Conservation (phyloP, 2,888 invertebrate species). For the Patella ulyssiponensis region DNA sequence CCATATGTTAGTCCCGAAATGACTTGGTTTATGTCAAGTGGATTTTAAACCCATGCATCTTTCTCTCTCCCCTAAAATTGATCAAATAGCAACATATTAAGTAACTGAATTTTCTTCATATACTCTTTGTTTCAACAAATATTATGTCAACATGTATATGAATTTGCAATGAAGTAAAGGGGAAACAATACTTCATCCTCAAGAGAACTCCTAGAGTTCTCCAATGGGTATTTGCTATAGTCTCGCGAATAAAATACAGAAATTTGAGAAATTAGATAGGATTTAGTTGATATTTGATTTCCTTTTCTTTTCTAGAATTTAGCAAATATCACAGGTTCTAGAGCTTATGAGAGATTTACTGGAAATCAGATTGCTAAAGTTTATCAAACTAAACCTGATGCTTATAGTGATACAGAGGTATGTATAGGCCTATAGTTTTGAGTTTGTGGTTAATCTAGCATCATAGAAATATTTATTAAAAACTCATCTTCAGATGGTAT, state of each 20-base stretch:
- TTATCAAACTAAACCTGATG: conserved; percentile 79
- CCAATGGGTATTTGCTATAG: no score
- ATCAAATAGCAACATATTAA: background rate
- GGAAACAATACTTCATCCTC: no score
- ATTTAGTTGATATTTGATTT: no score
- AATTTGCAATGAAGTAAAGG: no score
- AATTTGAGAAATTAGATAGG: no score
- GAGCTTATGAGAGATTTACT: conserved; percentile 92
- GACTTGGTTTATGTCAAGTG: no score
- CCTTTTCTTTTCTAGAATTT: conserved; percentile 77
- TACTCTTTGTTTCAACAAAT: no score
- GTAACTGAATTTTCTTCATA: no score
- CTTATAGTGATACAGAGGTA: conserved; percentile 83
- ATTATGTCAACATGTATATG: no score
- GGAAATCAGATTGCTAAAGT: conserved; percentile 95
- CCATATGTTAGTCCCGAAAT: no score
- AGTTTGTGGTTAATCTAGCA: background rate
- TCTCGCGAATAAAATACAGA: no score
- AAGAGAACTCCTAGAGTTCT: no score
- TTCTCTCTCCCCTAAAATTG: background rate
- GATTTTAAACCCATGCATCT: background rate
- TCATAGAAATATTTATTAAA: background rate
- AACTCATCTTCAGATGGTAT: background rate
- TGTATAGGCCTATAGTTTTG: background rate
- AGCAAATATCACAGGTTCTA: conserved; percentile 86